These are phyloP conservation scores for Pseudochaenichthys georgianus DNA, from an alignment of 2,797 vertebrate genomes.

Conservation along the genomic window DNA sequence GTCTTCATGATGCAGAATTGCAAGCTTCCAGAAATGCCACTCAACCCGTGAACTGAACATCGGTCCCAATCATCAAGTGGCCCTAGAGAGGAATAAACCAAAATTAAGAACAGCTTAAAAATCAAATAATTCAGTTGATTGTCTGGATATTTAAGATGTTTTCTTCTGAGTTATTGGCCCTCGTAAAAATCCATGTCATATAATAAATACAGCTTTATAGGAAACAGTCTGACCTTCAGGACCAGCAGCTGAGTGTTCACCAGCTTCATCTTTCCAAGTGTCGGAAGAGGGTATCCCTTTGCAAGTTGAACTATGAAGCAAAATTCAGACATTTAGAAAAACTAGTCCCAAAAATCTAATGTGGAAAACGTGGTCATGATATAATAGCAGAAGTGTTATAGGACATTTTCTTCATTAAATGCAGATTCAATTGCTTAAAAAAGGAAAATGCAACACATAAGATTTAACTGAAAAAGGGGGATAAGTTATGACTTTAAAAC, in stretches of 20 bases:
- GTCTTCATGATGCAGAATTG: neutral
- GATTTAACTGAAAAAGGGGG: neutral
- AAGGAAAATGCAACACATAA: neutral
- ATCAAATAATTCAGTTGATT: neutral
- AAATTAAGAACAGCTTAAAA: neutral
- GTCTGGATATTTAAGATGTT: neutral
- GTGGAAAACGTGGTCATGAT: neutral
- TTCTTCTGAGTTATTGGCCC: too few relatives aligned
- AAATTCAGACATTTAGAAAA: neutral
- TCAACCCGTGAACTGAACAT: constrained; percentile 77
- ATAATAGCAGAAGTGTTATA: neutral
- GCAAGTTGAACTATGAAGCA: constrained; percentile 64
- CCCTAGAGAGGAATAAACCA: constrained; percentile 63
- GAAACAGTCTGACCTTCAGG: constrained; percentile 74
- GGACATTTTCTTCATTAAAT: neutral
- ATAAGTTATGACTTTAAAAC: neutral
- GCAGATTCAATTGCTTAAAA: neutral
- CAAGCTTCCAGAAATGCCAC: constrained; percentile 4
- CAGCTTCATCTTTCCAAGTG: constrained; percentile 80
- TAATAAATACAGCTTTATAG: neutral
- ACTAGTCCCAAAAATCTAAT: neutral
- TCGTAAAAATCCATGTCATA: neutral
- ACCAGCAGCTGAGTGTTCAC: constrained; percentile 78
- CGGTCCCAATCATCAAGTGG: constrained; percentile 83
- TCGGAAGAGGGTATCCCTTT: constrained; percentile 83